Base-by-base conservation (phyloP, 2,888 invertebrate species). In the Linyphia triangularis region DNA sequence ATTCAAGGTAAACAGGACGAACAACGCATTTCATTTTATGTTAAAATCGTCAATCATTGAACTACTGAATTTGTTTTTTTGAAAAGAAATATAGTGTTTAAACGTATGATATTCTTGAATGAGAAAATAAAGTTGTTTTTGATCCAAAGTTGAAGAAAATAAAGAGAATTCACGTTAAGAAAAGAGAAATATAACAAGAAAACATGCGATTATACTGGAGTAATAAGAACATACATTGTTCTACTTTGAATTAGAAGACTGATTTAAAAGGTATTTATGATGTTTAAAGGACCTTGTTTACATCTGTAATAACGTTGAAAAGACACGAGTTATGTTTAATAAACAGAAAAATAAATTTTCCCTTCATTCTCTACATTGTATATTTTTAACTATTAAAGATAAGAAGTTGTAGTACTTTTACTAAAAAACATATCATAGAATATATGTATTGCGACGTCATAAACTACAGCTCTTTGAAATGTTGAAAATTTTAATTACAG, bases 261-360 rank as follows among this genome's bases (percentile, higher is more conserved):
- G 16, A 51, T 16, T 16, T 1, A 51, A 51, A 51, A 16, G n/a
- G n/a, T 51, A 51, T 51, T 13, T 3, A 5, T 51, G n/a, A 51
- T 24, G 24, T 57, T 13, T 1, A 24, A 63, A 24, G 13, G 24
- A 13, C 13, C 16, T 63, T 63, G 13, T 63, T 63, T 28, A 63
- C 26, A 63, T 63, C 1, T 19, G 28, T 3, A 63, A 7, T 13
- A 63, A 24, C 24, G 26, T 63, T 26, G n/a, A n/a, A 63, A 7
- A 19, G 43, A 70, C 70, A 70, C 70, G 70, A 40, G 63, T 63
- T 63, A 51, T 1, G n/a, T 13, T 51, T 51, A 77, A 4, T n/a
- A 63, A 63, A 77, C n/a, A 61, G 61, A 63, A 77, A 77, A 77
- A 33, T 61, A 40, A 77, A 22, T 40, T 73, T 77, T 77, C 77